These are phyloP conservation scores for Bolborhynchus lineola DNA, from an alignment of 2,113 vertebrate species.

Conservation along the genomic window DNA sequence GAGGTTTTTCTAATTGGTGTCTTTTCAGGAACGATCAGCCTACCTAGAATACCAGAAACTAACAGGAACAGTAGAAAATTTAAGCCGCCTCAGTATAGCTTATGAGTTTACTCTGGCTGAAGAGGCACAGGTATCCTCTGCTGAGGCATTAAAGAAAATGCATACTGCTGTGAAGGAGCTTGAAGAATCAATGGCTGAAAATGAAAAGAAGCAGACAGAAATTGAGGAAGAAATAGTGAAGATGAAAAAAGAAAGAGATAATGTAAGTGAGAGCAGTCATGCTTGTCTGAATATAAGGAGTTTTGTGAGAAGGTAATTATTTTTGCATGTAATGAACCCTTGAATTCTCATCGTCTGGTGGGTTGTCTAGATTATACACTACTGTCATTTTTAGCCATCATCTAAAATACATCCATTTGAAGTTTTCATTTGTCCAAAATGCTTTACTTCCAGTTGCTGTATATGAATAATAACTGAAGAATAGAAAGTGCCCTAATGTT, in stretches of 20 bases:
- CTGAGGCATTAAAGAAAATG: slow-evolving; percentile 82
- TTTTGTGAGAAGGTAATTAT: not conserved
- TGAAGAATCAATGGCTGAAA: slow-evolving; percentile 76
- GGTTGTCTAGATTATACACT: not conserved
- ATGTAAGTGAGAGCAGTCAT: slow-evolving; percentile 70
- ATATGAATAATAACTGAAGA: not conserved
- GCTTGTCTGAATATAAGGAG: not conserved
- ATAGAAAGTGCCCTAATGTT: not conserved
- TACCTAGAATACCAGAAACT: slow-evolving; percentile 94
- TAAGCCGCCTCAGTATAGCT: slow-evolving; percentile 83
- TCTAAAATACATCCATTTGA: not conserved
- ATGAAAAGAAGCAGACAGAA: slow-evolving; percentile 76
- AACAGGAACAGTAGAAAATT: slow-evolving; percentile 83
- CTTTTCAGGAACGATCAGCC: slow-evolving; percentile 81
- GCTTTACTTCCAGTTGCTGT: not conserved
- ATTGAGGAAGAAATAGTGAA: slow-evolving; percentile 81
- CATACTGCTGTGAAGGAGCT: slow-evolving; percentile 74
- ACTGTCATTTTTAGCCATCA: not conserved
- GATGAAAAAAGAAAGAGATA: slow-evolving; percentile 83
- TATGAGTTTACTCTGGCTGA: slow-evolving; percentile 88
- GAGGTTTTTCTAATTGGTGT: not conserved
- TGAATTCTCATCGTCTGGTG: not conserved
- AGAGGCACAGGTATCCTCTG: slow-evolving; percentile 80
- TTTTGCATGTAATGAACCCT: not conserved
- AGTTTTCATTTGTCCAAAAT: not conserved